These are phyloP conservation scores for Sesia apiformis DNA, from an alignment of 2,888 invertebrate species.

Conservation along the genomic window DNA sequence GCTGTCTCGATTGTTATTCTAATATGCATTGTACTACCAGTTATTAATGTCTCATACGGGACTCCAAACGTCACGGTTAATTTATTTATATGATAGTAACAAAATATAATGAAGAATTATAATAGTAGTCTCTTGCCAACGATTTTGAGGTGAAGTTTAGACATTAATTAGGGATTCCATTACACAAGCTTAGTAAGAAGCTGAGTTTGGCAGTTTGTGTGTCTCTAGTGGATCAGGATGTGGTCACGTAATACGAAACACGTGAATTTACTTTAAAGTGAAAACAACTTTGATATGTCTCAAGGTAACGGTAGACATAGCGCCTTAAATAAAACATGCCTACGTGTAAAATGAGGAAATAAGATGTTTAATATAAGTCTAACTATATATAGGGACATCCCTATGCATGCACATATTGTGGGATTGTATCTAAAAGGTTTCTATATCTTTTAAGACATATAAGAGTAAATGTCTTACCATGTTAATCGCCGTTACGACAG, in stretches of 20 bases:
- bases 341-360: too few species aligned
- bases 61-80: slow-evolving; percentile 37
- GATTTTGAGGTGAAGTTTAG: slow-evolving; percentile 36
- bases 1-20: slow-evolving; percentile 62
- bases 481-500: too few species aligned
- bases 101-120: slow-evolving; percentile 13
- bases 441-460: too few species aligned
- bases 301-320: background rate
- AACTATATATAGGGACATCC: too few species aligned
- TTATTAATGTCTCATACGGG: slow-evolving; percentile 54
- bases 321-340: too few species aligned
- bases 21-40: slow-evolving; percentile 56
- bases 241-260: slow-evolving; percentile 24
- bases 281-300: background rate
- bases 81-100: slow-evolving; percentile 30
- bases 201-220: slow-evolving; percentile 29
- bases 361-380: too few species aligned
- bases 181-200: slow-evolving; percentile 25
- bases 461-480: too few species aligned
- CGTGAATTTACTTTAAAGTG: slow-evolving; percentile 10
- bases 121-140: slow-evolving; percentile 38
- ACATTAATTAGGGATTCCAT: slow-evolving; percentile 50
- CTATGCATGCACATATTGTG: too few species aligned
- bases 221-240: slow-evolving; percentile 25
- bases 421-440: too few species aligned